Base-by-base conservation (phyloP, 2,888 invertebrate species). In the Spisula solida region DNA sequence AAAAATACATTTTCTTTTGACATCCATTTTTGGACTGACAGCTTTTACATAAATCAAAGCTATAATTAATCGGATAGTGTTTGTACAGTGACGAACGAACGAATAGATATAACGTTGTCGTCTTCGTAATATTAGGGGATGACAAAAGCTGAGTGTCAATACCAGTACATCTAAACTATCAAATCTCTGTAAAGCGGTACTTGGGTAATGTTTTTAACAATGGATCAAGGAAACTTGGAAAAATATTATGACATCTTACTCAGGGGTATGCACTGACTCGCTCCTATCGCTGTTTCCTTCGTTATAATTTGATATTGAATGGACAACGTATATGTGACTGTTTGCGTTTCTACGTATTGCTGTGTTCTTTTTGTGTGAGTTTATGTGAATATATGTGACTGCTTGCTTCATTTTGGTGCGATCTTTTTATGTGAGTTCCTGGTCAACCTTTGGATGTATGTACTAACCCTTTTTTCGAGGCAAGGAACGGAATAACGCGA, bases 1-100 rank as follows among this genome's bases (percentile, higher is more conserved):
- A 34, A 56, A 83, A 56, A 85, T 66, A 79, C 70, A 85, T 85
- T 85, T 85, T 85, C 85, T 86, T 75, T 86, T 86, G 81, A 81
- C 80, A 51, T 81, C 20, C 34, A 70, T 81, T 81, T 86, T 70
- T 25, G 81, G 31, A n/a, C 29, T 70, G 81, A 75, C 70, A 86
- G 51, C 25, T 55, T 34, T 20, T 34, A 70, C 34, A 81, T 86
- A 86, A 86, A 86, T 86, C 86, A 86, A 66, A 47, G 48, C 1
- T 14, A 29, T 86, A 86, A 86, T 86, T 86, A 75, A 55, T 29
- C 12, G 20, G 48, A 86, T 66, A 31, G 25, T 75, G 55, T 70
- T 86, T 85, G 66, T 66, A 41, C 18, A 66, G 31, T 31, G 14
- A 31, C 34, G 75, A 75, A 75, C 16, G 75, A 75, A 31, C 75